Base-by-base conservation (phyloP, 2,113 vertebrate species). In the Aegithalos caudatus region DNA sequence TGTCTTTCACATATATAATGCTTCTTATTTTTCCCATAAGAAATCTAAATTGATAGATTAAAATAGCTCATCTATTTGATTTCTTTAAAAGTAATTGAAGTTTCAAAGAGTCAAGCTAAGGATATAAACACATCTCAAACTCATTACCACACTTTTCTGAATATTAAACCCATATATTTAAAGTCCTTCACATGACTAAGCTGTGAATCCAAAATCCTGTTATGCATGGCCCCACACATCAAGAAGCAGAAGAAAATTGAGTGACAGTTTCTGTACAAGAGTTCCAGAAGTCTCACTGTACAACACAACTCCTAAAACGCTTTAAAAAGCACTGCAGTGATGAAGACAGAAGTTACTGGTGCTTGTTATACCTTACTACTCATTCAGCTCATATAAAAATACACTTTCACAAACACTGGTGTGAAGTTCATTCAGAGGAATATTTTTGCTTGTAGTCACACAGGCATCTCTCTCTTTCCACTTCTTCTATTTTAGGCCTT, bases 151-250 rank as follows among this genome's bases (percentile, higher is more conserved):
- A n/a, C 66, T 90, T 82, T 74, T 94, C 93, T 83, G 83, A 80
- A 50, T 93, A 93, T 91, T 95, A 94, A 96, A 94, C 58, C 56
- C 35, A 61, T 93, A 93, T 95, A 93, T 96, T 94, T 80, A 37
- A 92, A 83, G 57, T 64, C 50, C 29, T 96, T 79, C 90, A 86
- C 38, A 90, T 72, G 70, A 94, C 47, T 86, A 77, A 69, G 15
- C 45, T 86, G 62, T 3, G 9, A 93, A 94, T 94, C 62, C 77
- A 87, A 94, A 95, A 82, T 79, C 77, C 65, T 86, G 54, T 91
- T 86, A 93, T 81, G 42, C 44, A 64, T 0, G 0, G 33, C 29
- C 61, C n/a, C 56, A 72, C 27, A 47, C 19, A 37, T 74, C 48
- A 95, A 96, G 70, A 33, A 90, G 70, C 37, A 83, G 48, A 86